A percentile compares a stretch with the other conserved stretches of the same genome.
phyloP scores from a whole-genome alignment of 2,888 invertebrate species.

The Hemicrepidius hirtus region DNA sequence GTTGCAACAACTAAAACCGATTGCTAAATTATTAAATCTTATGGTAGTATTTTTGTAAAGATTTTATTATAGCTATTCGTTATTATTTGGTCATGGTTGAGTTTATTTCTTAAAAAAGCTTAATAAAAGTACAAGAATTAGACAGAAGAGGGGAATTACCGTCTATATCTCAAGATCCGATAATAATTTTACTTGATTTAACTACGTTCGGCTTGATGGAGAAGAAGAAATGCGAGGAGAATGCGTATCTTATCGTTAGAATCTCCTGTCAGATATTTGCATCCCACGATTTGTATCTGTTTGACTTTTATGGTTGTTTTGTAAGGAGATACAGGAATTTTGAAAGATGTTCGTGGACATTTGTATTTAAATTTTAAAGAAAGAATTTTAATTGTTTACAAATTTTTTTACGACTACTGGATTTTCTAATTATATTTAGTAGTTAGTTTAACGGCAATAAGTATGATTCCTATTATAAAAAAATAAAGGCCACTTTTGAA shows the following conservation, averaged over 20 bases:
- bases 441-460: too few species aligned
- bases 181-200: conserved; percentile 12
- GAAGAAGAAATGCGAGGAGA: conserved; percentile 3
- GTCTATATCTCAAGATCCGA: conserved; percentile 9
- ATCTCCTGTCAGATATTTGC: conserved; percentile 27
- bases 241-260: conserved; percentile 25
- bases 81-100: not conserved
- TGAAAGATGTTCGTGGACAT: too few species aligned
- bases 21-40: conserved; percentile 6
- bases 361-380: too few species aligned
- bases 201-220: conserved; percentile 10
- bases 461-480: too few species aligned
- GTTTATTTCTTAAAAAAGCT: not conserved
- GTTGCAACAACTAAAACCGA: not conserved
- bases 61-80: conserved; percentile 1
- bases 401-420: too few species aligned
- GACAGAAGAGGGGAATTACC: not conserved
- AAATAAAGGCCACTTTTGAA: too few species aligned
- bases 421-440: too few species aligned
- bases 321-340: too few species aligned
- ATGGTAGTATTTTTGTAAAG: not conserved
- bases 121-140: not conserved
- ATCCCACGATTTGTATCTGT: conserved; percentile 26
- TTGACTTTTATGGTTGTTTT: conserved; percentile 7
- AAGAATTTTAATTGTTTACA: too few species aligned